Evolutionary conservation across 1,140 invertebrate genomes (phyloP).

Genomic region (Eciton burchellii): DNA sequence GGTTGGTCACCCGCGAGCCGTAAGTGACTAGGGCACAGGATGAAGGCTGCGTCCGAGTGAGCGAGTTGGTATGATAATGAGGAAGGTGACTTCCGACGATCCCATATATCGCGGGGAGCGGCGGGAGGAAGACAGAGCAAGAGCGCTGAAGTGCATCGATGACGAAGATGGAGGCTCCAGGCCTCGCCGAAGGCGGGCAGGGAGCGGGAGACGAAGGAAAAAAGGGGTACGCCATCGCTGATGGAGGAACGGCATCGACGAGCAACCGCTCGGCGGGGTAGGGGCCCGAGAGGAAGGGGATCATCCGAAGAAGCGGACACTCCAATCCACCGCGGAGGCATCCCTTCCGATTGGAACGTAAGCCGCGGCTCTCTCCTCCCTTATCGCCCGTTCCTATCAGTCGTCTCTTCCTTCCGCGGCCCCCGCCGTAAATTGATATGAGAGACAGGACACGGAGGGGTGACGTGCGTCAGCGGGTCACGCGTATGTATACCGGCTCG

Average conservation of each 20-base stretch:
- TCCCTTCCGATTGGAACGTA: conserved; percentile 71
- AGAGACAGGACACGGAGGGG: conserved; percentile 74
- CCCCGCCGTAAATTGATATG: conserved; percentile 81
- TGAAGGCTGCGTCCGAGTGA: conserved; percentile 84
- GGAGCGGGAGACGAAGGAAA: conserved; percentile 67
- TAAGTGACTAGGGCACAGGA: conserved; percentile 85
- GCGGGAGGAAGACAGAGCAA: conserved; percentile 68
- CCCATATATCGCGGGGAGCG: conserved; percentile 77
- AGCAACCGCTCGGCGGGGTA: conserved; percentile 75
- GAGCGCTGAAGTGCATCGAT: conserved; percentile 52
- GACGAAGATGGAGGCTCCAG: conserved; percentile 58
- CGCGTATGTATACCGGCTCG: conserved; percentile 67
- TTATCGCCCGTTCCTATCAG: conserved; percentile 54
- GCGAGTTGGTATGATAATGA: conserved; percentile 85
- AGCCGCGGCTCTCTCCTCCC: conserved; percentile 63
- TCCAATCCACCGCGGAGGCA: conserved; percentile 81
- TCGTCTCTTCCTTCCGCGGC: conserved; percentile 82
- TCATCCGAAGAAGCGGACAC: conserved; percentile 85
- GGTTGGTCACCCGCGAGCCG: conserved; percentile 81
- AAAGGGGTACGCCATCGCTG: conserved; percentile 68
- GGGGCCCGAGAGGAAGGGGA: conserved; percentile 68
- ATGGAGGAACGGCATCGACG: conserved; percentile 60
- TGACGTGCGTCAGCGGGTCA: conserved; percentile 71
- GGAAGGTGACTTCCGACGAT: conserved; percentile 86
- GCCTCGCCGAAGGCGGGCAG: conserved; percentile 38